Conservation (phyloP, 1,140 invertebrate genomes). For the Artemia franciscana region DNA sequence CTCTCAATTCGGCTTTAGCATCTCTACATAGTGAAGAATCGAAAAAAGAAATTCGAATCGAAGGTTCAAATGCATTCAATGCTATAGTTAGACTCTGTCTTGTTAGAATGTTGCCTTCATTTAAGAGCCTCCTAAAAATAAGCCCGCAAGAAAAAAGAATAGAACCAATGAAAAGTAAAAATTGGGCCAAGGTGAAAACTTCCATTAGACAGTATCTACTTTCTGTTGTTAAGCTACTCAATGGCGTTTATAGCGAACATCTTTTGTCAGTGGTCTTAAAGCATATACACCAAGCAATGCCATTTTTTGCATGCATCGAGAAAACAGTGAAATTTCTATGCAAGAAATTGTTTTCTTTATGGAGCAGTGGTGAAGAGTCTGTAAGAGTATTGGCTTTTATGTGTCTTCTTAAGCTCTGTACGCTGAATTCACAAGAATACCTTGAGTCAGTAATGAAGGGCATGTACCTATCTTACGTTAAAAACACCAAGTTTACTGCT, state of each 20-base stretch:
- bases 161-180: conserved; percentile 38
- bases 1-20: conserved; percentile 45
- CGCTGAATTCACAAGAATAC: conserved; percentile 34
- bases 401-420: conserved; percentile 55
- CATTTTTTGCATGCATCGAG: conserved; percentile 35
- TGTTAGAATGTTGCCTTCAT: conserved; percentile 45
- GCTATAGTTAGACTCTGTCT: conserved; percentile 67
- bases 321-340: conserved; percentile 46
- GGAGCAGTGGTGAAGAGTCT: conserved; percentile 50
- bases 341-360: conserved; percentile 48
- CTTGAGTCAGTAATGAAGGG: conserved; percentile 50
- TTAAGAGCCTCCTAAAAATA: conserved; percentile 42
- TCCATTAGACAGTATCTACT: conserved; percentile 46
- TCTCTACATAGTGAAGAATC: conserved; percentile 32
- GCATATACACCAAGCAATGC: conserved; percentile 64
- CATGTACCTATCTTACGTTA: conserved; percentile 84
- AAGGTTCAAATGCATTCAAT: conserved; percentile 47
- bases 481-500: conserved; percentile 81
- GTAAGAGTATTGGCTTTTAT: conserved; percentile 65
- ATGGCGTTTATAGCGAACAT: conserved; percentile 46
- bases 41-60: conserved; percentile 18
- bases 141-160: conserved; percentile 26
- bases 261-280: conserved; percentile 55
- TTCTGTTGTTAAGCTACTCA: conserved; percentile 48
- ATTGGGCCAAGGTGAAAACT: conserved; percentile 47